These are phyloP conservation scores for Lagria hirta DNA, from an alignment of 2,888 invertebrate species.

Conservation along the genomic window DNA sequence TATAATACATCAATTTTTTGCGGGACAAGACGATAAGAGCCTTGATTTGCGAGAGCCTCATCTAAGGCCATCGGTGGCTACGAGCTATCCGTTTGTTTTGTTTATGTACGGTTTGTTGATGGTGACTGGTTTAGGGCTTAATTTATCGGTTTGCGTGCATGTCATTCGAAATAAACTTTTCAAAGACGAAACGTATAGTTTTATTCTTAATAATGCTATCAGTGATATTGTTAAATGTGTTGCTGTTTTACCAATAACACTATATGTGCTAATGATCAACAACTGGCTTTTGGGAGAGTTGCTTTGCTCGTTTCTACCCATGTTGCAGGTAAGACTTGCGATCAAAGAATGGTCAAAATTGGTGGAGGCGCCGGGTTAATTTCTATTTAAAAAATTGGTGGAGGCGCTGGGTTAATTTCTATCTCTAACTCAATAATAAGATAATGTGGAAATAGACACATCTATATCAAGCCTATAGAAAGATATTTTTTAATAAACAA, in stretches of 20 bases:
- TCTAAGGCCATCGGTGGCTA: slow-evolving; percentile 59
- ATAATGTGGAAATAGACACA: no score
- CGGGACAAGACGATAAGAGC: slow-evolving; percentile 40
- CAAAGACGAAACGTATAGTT: slow-evolving; percentile 65
- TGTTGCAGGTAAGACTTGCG: slow-evolving; percentile 64
- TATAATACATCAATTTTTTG: slow-evolving; percentile 42
- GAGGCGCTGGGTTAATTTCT: no score
- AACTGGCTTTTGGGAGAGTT: slow-evolving; percentile 75
- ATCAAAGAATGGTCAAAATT: not conserved
- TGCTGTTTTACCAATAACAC: slow-evolving; percentile 67
- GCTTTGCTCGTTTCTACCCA: slow-evolving; percentile 70
- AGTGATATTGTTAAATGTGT: slow-evolving; percentile 68
- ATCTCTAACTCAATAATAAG: no score
- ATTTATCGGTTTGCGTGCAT: slow-evolving; percentile 61
- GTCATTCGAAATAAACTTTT: slow-evolving; percentile 59
- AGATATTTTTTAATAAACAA: no score
- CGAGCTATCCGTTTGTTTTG: slow-evolving; percentile 63
- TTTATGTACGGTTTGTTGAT: slow-evolving; percentile 64
- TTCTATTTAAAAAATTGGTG: no score
- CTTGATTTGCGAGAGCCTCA: slow-evolving; percentile 62
- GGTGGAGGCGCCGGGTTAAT: not conserved
- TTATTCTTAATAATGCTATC: slow-evolving; percentile 66
- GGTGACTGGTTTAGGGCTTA: slow-evolving; percentile 60
- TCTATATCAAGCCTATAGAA: no score
- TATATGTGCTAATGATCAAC: slow-evolving; percentile 67